Evolutionary conservation across 1,140 invertebrate genomes (phyloP).

Genomic region (Pseudomyrmex concolor): DNA sequence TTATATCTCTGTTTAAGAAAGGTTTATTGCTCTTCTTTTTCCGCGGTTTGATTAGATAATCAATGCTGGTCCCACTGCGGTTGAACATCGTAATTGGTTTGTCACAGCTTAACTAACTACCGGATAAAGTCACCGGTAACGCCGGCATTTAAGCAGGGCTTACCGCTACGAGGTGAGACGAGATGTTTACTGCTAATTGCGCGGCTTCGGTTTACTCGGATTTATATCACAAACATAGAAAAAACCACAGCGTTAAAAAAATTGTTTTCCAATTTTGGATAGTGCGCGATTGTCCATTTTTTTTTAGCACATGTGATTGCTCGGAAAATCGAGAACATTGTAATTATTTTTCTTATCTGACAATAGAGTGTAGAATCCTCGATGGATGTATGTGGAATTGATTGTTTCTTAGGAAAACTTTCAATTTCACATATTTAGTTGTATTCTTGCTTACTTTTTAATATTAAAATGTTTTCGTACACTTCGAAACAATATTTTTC

Average conservation of each 20-base stretch:
- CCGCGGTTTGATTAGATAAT: slow-evolving; percentile 37
- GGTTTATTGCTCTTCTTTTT: no score
- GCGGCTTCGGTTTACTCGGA: slow-evolving; percentile 62
- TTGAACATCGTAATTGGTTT: slow-evolving; percentile 71
- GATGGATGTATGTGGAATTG: not conserved
- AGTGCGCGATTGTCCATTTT: not conserved
- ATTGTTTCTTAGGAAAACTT: slow-evolving; percentile 11
- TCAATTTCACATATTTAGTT: not conserved
- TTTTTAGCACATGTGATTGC: not conserved
- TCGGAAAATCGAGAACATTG: not conserved
- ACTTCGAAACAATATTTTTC: not conserved
- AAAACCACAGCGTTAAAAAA: slow-evolving; percentile 10
- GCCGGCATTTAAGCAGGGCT: slow-evolving; percentile 67
- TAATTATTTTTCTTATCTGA: slow-evolving; percentile 18
- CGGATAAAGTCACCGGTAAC: slow-evolving; percentile 72
- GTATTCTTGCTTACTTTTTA: not conserved
- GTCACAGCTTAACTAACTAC: slow-evolving; percentile 73
- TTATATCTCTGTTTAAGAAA: no score
- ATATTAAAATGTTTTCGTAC: slow-evolving; percentile 13
- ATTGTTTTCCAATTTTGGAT: slow-evolving; percentile 36
- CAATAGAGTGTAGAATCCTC: not conserved
- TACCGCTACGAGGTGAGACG: slow-evolving; percentile 65
- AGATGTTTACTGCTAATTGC: slow-evolving; percentile 75
- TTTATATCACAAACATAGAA: slow-evolving; percentile 41
- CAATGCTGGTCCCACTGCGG: slow-evolving; percentile 51